Evolutionary conservation across 2,888 invertebrate species (phyloP).

Genomic region (Neuroscelio doddi): DNA sequence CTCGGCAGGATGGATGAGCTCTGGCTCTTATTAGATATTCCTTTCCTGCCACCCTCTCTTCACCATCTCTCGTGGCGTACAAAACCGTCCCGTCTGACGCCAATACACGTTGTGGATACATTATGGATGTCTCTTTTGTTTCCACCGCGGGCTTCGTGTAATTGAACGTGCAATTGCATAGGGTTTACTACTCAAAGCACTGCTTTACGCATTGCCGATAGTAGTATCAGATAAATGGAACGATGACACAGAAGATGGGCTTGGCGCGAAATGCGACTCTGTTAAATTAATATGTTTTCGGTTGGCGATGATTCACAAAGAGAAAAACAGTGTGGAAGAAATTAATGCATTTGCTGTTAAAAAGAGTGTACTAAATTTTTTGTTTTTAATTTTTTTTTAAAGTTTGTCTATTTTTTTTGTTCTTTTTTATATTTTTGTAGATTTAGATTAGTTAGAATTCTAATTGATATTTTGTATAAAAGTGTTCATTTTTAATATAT

Average conservation of each 20-base stretch:
- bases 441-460: too few species aligned
- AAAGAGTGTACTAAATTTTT: too few species aligned
- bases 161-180: slow-evolving; percentile 59
- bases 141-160: slow-evolving; percentile 50
- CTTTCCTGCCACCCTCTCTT: slow-evolving; percentile 55
- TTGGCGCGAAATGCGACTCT: slow-evolving; percentile 9
- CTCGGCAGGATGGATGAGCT: slow-evolving; percentile 67
- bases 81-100: slow-evolving; percentile 54
- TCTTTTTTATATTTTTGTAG: too few species aligned
- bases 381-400: too few species aligned
- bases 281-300: slow-evolving; percentile 8
- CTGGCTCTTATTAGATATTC: slow-evolving; percentile 70
- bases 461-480: too few species aligned
- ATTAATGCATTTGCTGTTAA: too few species aligned
- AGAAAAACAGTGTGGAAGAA: too few species aligned
- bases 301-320: too few species aligned
- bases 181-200: slow-evolving; percentile 11
- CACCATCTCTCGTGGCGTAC: slow-evolving; percentile 49
- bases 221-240: slow-evolving; percentile 2
- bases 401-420: too few species aligned
- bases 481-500: too few species aligned
- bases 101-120: slow-evolving; percentile 52
- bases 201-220: neutral
- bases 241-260: slow-evolving; percentile 12
- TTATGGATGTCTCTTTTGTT: slow-evolving; percentile 25